These are phyloP conservation scores for Scyliorhinus canicula DNA, from an alignment of 2,797 vertebrate genomes.

Conservation along the genomic window DNA sequence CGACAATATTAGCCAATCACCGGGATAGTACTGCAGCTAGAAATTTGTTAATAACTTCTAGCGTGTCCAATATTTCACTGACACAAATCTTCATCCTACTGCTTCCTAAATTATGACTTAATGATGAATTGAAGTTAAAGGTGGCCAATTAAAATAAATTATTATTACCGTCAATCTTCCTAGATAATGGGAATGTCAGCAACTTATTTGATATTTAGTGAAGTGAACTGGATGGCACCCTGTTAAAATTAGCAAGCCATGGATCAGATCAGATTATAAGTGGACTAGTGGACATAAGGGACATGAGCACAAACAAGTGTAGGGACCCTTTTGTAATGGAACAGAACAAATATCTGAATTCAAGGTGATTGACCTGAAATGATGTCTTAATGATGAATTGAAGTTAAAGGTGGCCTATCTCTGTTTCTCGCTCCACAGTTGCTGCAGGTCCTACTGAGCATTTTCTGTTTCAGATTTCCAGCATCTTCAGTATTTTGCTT, in stretches of 20 bases:
- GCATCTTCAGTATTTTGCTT: neutral
- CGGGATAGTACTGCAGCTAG: neutral
- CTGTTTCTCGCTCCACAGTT: neutral
- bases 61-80: neutral
- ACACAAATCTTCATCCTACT: neutral
- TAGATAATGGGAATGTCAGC: constrained; percentile 11
- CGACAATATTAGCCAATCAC: neutral
- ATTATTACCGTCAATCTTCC: neutral
- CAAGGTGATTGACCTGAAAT: neutral
- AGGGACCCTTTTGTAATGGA: neutral
- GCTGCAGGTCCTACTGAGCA: neutral
- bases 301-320: neutral
- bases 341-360: neutral
- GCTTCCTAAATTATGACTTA: neutral
- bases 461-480: neutral
- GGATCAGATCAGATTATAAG: neutral
- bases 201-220: neutral
- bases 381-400: too few species aligned
- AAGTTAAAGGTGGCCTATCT: neutral
- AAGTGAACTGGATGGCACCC: neutral
- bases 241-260: neutral
- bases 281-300: neutral
- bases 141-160: constrained; percentile 17
- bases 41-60: neutral
- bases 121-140: neutral